These are phyloP conservation scores for Falco naumanni DNA, from an alignment of 2,797 vertebrate genomes.

Conservation along the genomic window DNA sequence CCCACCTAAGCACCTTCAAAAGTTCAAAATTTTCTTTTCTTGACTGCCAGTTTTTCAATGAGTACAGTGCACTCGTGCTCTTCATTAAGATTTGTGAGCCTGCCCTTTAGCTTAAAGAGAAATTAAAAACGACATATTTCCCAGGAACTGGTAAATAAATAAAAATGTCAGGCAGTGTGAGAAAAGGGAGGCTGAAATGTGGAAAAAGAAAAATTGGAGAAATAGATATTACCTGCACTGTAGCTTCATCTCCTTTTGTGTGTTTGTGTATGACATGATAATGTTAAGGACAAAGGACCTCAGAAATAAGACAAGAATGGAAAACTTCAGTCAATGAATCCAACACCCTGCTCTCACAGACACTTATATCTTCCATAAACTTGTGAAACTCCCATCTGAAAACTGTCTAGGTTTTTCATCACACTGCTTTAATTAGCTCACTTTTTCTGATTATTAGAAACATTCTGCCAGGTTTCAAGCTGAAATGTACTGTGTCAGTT, in stretches of 20 bases:
- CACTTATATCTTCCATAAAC: not conserved
- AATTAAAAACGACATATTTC: not conserved
- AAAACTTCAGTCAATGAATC: not conserved
- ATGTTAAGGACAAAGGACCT: not conserved
- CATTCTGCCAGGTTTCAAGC: not conserved
- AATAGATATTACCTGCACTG: fast-evolving
- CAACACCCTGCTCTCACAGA: not conserved
- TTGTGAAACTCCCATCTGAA: not conserved
- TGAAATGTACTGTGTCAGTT: not conserved
- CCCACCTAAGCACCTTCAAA: not conserved
- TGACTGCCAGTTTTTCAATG: not conserved
- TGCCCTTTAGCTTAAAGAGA: not conserved
- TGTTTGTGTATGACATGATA: not conserved
- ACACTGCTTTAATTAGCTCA: not conserved
- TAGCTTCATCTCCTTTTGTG: not conserved
- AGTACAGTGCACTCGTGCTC: not conserved
- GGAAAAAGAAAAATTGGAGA: not conserved
- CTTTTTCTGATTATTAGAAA: not conserved
- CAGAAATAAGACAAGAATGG: not conserved
- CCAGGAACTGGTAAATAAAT: not conserved
- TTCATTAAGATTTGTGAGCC: not conserved
- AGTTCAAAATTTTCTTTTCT: not conserved
- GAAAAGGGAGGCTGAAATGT: not conserved
- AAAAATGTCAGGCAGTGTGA: not conserved
- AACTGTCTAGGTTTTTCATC: not conserved